Evolutionary conservation across 2,888 invertebrate genomes (phyloP).

Genomic region (Callyntrura guangdongensis): DNA sequence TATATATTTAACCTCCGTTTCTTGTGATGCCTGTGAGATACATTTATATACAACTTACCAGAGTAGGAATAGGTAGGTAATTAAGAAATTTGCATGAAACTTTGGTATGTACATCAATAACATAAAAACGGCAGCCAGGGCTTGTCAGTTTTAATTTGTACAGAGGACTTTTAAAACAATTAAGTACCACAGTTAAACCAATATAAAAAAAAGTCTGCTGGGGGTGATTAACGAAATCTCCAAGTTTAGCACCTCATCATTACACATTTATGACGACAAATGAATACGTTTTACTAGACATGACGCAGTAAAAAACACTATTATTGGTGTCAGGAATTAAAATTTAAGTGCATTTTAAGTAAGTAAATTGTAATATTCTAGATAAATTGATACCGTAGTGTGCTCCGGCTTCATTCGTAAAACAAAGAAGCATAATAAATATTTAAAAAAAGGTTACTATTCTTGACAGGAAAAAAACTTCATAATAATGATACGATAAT

Average conservation of each 20-base stretch:
- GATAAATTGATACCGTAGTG: background rate
- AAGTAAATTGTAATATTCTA: constrained; percentile 7
- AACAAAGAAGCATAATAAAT: background rate
- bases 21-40: constrained; percentile 78
- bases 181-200: background rate
- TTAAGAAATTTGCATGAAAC: constrained; percentile 48
- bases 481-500: too few species aligned
- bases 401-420: background rate
- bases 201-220: background rate
- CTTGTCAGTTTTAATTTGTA: constrained; percentile 73
- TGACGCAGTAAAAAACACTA: constrained; percentile 11
- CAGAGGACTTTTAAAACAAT: constrained; percentile 28
- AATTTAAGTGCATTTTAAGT: background rate
- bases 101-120: constrained; percentile 35
- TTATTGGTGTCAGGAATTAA: constrained; percentile 7
- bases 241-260: constrained; percentile 3
- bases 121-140: constrained; percentile 72
- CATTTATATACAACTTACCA: constrained; percentile 58
- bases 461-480: background rate
- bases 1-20: constrained; percentile 72
- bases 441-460: constrained; percentile 24
- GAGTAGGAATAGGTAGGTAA: constrained; percentile 13
- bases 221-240: background rate
- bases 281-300: background rate
- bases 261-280: constrained; percentile 7